These are phyloP conservation scores for Perizoma flavofasciatum DNA, from an alignment of 2,888 invertebrate genomes.

Conservation along the genomic window DNA sequence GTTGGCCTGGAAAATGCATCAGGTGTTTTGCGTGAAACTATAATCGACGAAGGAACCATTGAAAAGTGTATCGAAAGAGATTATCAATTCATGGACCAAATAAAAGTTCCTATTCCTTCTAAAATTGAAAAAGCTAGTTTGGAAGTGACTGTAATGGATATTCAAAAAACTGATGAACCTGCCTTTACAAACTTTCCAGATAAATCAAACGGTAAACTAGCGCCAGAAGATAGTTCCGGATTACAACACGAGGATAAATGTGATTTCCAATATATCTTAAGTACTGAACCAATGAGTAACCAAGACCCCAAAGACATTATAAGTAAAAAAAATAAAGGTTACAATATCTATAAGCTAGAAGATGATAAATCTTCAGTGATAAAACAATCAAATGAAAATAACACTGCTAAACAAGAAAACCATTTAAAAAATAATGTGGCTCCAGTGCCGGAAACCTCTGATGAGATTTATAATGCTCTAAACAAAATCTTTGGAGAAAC, in stretches of 20 bases:
- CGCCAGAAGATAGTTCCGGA: not conserved
- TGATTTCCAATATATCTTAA: not conserved
- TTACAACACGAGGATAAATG: not conserved
- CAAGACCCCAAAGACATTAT: not conserved
- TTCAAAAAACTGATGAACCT: not conserved
- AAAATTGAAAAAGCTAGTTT: conserved; percentile 2
- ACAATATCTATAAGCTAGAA: not conserved
- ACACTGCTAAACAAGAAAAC: not conserved
- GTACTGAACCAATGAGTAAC: not conserved
- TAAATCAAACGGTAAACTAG: not conserved
- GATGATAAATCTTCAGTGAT: not conserved
- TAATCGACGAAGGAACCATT: not conserved
- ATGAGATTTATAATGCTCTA: not conserved
- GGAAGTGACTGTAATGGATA: not conserved
- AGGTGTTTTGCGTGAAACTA: not conserved
- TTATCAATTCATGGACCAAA: not conserved
- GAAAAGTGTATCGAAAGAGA: not conserved
- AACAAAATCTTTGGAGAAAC: not conserved
- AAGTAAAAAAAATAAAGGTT: not conserved
- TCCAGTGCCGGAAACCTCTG: not conserved
- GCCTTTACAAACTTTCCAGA: not conserved
- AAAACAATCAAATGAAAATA: not conserved
- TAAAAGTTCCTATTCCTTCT: not conserved
- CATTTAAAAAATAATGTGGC: not conserved
- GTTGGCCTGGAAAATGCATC: not conserved